Conservation (phyloP, 2,888 invertebrate genomes). For the Stegana nigrithorax region DNA sequence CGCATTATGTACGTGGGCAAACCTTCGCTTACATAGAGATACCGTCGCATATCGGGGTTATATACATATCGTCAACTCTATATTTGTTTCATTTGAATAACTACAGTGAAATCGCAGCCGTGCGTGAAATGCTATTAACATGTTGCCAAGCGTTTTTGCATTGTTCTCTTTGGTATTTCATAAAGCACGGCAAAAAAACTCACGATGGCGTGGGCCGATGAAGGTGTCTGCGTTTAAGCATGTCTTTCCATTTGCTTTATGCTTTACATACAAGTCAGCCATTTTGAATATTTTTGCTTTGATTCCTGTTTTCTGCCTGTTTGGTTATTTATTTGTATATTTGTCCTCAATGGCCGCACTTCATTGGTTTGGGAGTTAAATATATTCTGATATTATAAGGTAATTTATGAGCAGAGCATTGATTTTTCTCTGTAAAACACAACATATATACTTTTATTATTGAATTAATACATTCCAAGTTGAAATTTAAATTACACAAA, state of each 20-base stretch:
- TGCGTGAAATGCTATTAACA: constrained; percentile 57
- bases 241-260: constrained; percentile 3
- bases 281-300: constrained; percentile 58
- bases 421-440: no score
- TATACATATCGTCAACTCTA: no score
- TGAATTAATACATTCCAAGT: no score
- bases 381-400: no score
- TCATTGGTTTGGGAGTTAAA: neutral
- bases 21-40: no score
- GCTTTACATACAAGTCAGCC: constrained; percentile 51
- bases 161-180: constrained; percentile 39
- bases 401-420: no score
- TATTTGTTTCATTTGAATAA: constrained; percentile 29
- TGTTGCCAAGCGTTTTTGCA: constrained; percentile 49
- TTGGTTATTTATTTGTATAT: neutral
- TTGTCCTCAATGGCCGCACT: neutral
- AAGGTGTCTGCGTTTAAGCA: constrained; percentile 2
- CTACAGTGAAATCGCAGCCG: constrained; percentile 52
- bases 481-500: no score
- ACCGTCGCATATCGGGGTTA: no score
- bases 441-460: no score
- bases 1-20: neutral
- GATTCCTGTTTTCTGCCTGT: neutral
- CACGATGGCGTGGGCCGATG: neutral
- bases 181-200: neutral